phyloP scores from a whole-genome alignment of 2,113 vertebrate genomes.

The Alces alces region DNA sequence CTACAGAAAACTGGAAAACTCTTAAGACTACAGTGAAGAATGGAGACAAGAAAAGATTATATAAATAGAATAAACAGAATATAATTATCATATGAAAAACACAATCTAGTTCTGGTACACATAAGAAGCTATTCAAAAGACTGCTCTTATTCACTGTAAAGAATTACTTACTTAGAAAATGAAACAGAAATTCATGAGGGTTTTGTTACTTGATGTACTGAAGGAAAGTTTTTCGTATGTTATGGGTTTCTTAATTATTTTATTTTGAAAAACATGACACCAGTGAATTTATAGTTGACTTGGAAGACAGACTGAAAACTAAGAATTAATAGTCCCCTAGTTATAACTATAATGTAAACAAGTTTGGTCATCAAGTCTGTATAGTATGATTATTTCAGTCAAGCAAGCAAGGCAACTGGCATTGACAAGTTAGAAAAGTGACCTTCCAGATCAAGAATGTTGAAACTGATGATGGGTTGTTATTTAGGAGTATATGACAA shows the following conservation, averaged over 20 bases:
- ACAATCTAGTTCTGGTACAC: background rate
- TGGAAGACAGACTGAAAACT: background rate
- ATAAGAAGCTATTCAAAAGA: background rate
- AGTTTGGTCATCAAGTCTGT: background rate
- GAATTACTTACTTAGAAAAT: background rate
- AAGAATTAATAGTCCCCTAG: constrained; percentile 33
- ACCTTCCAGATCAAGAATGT: constrained; percentile 37
- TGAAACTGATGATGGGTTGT: background rate
- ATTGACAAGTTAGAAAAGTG: constrained; percentile 36
- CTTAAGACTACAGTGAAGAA: background rate
- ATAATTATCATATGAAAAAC: background rate
- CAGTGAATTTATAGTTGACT: constrained; percentile 15
- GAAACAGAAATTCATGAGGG: background rate
- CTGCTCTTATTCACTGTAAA: background rate
- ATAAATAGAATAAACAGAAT: background rate
- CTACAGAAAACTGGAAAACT: constrained; percentile 22
- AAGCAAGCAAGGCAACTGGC: constrained; percentile 22
- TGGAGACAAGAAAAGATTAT: background rate
- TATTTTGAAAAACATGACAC: background rate
- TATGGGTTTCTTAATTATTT: background rate
- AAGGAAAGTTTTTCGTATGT: background rate
- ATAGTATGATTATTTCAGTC: constrained; percentile 54
- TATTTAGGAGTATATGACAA: background rate
- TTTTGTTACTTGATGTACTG: background rate
- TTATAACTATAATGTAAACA: background rate